phyloP scores from a whole-genome alignment of 1,140 invertebrate genomes.

The Goniozus legneri region DNA sequence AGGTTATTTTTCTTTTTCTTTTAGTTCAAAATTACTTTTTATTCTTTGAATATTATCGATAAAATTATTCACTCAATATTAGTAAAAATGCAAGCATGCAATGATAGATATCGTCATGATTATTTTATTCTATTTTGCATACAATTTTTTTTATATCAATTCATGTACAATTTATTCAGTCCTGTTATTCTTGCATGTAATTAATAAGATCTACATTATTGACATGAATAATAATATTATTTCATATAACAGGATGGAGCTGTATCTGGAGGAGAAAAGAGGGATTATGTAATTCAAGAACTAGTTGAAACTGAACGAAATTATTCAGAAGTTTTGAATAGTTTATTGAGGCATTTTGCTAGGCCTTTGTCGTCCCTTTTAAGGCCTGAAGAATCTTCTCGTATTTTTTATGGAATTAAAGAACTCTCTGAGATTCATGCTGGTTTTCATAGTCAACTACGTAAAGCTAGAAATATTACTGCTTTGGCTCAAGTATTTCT shows the following conservation, averaged over 20 bases:
- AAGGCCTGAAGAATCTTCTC: constrained; percentile 68
- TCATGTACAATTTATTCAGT: neutral
- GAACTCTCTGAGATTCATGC: constrained; percentile 84
- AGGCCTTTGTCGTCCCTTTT: constrained; percentile 71
- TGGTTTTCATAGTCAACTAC: constrained; percentile 76
- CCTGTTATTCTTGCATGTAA: neutral
- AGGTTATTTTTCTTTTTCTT: constrained; percentile 43
- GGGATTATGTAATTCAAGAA: constrained; percentile 94
- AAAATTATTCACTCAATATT: no score
- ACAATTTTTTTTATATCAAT: neutral
- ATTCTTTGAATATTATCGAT: no score
- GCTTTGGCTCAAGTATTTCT: constrained; percentile 71
- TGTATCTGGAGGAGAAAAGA: constrained; percentile 71
- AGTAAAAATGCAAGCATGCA: no score
- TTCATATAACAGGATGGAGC: constrained; percentile 22
- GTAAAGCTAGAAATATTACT: constrained; percentile 60
- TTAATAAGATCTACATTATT: neutral
- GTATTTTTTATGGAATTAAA: constrained; percentile 88
- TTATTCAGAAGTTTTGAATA: constrained; percentile 90
- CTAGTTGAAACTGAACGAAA: constrained; percentile 95
- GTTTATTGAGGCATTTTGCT: constrained; percentile 80
- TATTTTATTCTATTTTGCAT: neutral
- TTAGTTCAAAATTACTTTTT: neutral
- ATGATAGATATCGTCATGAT: no score
- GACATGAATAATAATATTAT: neutral